A percentile compares a stretch with the other conserved stretches of the same genome.
These are phyloP conservation scores for Callyntrura guangdongensis DNA, from an alignment of 2,888 invertebrate species.

Conservation along the genomic window DNA sequence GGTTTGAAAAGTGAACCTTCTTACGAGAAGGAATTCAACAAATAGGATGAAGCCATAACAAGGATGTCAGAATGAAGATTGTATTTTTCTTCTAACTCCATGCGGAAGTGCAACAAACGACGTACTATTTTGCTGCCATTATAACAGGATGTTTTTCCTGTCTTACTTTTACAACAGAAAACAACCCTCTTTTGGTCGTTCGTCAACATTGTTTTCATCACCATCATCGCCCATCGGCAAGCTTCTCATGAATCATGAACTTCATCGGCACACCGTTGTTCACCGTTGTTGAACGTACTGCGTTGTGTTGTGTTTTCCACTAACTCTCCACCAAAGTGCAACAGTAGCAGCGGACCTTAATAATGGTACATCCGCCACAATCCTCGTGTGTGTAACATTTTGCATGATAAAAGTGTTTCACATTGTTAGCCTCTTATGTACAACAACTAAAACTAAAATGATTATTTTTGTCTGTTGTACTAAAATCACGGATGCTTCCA, in stretches of 20 bases:
- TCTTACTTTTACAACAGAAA: slow-evolving; percentile 8
- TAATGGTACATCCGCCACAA: slow-evolving; percentile 17
- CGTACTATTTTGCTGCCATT: slow-evolving; percentile 34
- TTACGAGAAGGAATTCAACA: background rate
- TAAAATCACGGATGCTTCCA: background rate
- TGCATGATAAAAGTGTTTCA: background rate
- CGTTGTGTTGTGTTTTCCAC: background rate
- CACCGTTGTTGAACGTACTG: background rate
- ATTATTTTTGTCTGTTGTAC: background rate
- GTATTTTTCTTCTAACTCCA: slow-evolving; percentile 5
- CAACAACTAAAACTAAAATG: background rate
- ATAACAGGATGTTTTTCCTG: slow-evolving; percentile 65
- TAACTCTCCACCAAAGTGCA: background rate
- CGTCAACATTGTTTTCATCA: slow-evolving; percentile 40
- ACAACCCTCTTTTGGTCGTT: background rate
- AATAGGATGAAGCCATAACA: background rate
- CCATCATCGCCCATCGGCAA: background rate
- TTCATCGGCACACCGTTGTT: background rate
- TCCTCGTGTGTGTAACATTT: background rate
- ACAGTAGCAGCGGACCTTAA: slow-evolving; percentile 6
- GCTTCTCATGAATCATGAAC: slow-evolving; percentile 22
- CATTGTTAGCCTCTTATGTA: background rate
- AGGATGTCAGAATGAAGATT: background rate
- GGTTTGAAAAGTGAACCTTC: background rate
- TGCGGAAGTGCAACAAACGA: slow-evolving; percentile 35